Evolutionary conservation across 2,797 vertebrate species (phyloP).

Genomic region (Fratercula arctica): DNA sequence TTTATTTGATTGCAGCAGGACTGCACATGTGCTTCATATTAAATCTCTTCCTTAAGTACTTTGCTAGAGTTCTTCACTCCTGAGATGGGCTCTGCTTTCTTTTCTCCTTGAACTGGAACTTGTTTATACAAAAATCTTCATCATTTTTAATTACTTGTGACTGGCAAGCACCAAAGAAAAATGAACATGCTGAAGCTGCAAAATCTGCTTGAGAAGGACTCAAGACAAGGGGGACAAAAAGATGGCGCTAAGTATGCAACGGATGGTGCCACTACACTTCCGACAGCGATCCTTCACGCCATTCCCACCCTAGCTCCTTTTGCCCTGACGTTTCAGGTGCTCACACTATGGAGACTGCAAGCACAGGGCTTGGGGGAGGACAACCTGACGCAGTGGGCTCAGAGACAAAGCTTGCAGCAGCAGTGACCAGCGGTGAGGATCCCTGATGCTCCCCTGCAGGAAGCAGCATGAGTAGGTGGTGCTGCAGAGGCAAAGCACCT

Average conservation of each 20-base stretch:
- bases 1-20: neutral
- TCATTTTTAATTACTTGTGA: neutral
- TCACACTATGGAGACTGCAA: fast-evolving
- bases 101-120: neutral
- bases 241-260: fast-evolving
- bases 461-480: neutral
- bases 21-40: neutral
- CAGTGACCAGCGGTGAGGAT: neutral
- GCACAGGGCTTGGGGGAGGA: neutral
- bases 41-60: neutral
- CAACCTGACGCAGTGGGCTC: neutral
- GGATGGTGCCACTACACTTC: fast-evolving
- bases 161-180: neutral
- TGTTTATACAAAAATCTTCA: neutral
- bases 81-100: neutral
- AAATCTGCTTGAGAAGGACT: neutral
- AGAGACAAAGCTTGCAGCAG: neutral
- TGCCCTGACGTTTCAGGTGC: neutral
- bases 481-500: neutral
- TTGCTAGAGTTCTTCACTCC: neutral
- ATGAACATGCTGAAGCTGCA: neutral
- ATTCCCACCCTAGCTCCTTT: neutral
- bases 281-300: fast-evolving
- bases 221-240: neutral
- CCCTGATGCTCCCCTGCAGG: neutral